Evolutionary conservation across 2,888 invertebrate genomes (phyloP).

Genomic region (Pseudolycoriella hygida): DNA sequence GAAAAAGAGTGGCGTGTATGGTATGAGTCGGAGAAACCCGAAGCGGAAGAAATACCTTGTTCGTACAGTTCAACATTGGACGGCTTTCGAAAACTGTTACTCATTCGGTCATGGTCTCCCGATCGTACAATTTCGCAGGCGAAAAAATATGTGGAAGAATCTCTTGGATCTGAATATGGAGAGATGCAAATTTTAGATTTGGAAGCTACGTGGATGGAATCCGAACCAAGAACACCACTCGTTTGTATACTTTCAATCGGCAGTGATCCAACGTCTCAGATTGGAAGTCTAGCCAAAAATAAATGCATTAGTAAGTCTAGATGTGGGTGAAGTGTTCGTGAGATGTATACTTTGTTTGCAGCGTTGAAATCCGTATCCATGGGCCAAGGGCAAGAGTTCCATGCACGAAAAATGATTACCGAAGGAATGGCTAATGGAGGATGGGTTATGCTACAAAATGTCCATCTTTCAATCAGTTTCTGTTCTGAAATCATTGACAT

Average conservation of each 20-base stretch:
- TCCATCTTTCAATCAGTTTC: conserved; percentile 88
- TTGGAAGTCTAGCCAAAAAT: conserved; percentile 67
- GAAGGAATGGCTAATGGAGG: conserved; percentile 67
- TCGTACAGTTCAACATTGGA: conserved; percentile 74
- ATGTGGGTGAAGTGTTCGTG: background rate
- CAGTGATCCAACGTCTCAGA: conserved; percentile 92
- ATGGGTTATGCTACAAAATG: conserved; percentile 91
- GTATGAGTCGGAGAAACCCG: conserved; percentile 88
- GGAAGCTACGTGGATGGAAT: conserved; percentile 78
- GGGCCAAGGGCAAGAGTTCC: conserved; percentile 91
- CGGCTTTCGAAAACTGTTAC: conserved; percentile 70
- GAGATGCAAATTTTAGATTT: conserved; percentile 85
- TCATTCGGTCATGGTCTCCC: conserved; percentile 88
- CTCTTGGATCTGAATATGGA: conserved; percentile 71
- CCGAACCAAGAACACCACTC: conserved; percentile 72
- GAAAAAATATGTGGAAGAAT: conserved; percentile 70
- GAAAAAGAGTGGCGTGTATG: conserved; percentile 79
- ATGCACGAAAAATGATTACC: conserved; percentile 65
- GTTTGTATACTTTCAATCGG: conserved; percentile 89
- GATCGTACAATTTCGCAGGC: conserved; percentile 89
- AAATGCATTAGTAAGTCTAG: conserved; percentile 57
- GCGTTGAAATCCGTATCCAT: conserved; percentile 77
- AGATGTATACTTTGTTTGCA: conserved; percentile 18
- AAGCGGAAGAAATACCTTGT: conserved; percentile 79
- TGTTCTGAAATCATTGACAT: conserved; percentile 77